phyloP scores from a whole-genome alignment of 2,888 invertebrate genomes.

The Torymus auratus region DNA sequence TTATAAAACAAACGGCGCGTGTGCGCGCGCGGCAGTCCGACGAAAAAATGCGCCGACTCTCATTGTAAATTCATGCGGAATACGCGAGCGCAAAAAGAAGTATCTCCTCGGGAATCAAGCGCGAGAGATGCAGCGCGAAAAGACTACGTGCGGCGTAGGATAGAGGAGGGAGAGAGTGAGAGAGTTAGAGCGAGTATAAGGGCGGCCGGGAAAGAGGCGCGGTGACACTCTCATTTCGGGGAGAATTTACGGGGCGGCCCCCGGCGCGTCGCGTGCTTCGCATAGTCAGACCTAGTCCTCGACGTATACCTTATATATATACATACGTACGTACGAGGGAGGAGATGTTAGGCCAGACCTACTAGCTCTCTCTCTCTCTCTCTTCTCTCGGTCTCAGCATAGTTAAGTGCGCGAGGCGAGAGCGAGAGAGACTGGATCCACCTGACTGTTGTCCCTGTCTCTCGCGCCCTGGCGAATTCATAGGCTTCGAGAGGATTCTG shows the following conservation, averaged over 20 bases:
- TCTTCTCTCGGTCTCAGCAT: constrained; percentile 55
- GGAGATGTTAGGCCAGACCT: constrained; percentile 59
- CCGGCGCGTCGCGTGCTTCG: constrained; percentile 72
- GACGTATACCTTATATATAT: background rate
- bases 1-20: constrained; percentile 43
- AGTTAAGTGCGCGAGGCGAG: constrained; percentile 30
- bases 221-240: constrained; percentile 76
- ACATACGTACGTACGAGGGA: constrained; percentile 55
- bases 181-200: constrained; percentile 52
- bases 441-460: constrained; percentile 62
- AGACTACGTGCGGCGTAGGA: constrained; percentile 18
- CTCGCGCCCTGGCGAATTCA: constrained; percentile 65
- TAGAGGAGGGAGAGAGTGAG: constrained; percentile 1
- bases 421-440: constrained; percentile 64
- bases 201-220: constrained; percentile 62
- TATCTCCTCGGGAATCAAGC: constrained; percentile 53
- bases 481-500: constrained; percentile 56
- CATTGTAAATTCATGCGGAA: constrained; percentile 71
- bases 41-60: constrained; percentile 60
- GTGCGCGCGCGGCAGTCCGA: constrained; percentile 49
- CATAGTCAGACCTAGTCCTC: constrained; percentile 75
- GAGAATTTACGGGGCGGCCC: constrained; percentile 76
- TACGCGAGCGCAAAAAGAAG: constrained; percentile 58
- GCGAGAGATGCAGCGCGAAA: constrained; percentile 44
- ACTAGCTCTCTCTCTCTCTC: too few relatives aligned